Evolutionary conservation across 2,113 vertebrate species (phyloP).

Genomic region (Cynoglossus semilaevis): DNA sequence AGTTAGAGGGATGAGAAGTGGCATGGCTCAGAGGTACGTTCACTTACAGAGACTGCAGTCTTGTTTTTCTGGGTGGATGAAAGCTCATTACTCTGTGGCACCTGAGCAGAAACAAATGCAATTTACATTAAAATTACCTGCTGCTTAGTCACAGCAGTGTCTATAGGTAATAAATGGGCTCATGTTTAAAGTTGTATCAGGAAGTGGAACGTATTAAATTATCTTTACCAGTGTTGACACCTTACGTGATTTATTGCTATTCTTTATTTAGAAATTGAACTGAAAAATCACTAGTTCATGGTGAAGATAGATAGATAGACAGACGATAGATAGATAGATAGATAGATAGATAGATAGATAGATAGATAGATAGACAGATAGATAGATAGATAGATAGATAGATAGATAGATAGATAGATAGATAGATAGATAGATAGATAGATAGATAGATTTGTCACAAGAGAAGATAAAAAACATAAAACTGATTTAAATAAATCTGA

Average conservation of each 20-base stretch:
- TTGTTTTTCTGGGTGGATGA: constrained; percentile 19
- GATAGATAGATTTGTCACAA: constrained; percentile 23
- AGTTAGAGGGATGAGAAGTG: constrained; percentile 23
- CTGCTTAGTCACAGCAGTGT: too few relatives aligned
- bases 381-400: too few relatives aligned
- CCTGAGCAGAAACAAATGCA: too few relatives aligned
- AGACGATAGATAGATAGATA: constrained; percentile 16
- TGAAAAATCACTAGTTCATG: background rate
- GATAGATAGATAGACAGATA: too few relatives aligned
- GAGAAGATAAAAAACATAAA: constrained; percentile 50
- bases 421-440: too few relatives aligned
- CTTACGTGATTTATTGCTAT: constrained; percentile 20
- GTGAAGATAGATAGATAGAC: constrained; percentile 9
- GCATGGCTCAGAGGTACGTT: constrained; percentile 29
- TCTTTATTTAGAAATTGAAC: background rate
- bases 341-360: too few relatives aligned
- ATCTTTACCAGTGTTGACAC: too few relatives aligned
- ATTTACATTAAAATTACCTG: too few relatives aligned
- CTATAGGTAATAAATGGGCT: too few relatives aligned
- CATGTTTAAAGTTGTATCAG: too few relatives aligned
- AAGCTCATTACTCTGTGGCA: background rate
- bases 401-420: too few relatives aligned
- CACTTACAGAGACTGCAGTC: constrained; percentile 35
- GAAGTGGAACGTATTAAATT: too few relatives aligned
- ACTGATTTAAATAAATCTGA: constrained; percentile 62